These are phyloP conservation scores for Nomada hirtipes DNA, from an alignment of 2,888 invertebrate species.

Conservation along the genomic window DNA sequence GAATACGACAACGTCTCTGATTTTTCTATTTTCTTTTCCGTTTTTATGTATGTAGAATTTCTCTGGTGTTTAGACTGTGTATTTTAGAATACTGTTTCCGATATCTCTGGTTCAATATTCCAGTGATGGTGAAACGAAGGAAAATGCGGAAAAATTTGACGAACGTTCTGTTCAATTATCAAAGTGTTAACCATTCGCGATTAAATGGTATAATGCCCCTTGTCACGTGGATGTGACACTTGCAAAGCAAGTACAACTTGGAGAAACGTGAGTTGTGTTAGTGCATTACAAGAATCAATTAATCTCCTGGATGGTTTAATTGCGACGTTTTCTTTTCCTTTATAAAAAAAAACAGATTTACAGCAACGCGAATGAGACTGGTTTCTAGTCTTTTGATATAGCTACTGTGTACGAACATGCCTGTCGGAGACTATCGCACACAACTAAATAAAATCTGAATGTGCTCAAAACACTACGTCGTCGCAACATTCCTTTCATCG, in stretches of 20 bases:
- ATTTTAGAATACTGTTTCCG: background rate
- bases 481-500: too few species aligned
- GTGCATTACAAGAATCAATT: constrained; percentile 18
- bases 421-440: constrained; percentile 65
- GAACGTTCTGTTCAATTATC: background rate
- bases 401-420: constrained; percentile 61
- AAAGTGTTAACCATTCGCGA: background rate
- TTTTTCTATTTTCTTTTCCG: constrained; percentile 1
- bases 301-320: background rate
- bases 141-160: background rate
- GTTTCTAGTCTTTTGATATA: constrained; percentile 74
- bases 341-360: background rate
- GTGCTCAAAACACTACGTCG: constrained; percentile 59
- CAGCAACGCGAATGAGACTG: constrained; percentile 33
- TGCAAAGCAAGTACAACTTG: constrained; percentile 4
- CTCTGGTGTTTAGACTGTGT: background rate
- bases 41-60: background rate
- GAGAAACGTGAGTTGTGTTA: background rate
- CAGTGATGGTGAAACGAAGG: background rate
- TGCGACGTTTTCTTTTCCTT: too few species aligned
- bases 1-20: constrained; percentile 6
- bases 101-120: background rate
- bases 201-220: background rate
- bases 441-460: constrained; percentile 73
- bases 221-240: background rate